Conservation (phyloP, 2,113 vertebrate species). For the Nycticorax nycticorax region DNA sequence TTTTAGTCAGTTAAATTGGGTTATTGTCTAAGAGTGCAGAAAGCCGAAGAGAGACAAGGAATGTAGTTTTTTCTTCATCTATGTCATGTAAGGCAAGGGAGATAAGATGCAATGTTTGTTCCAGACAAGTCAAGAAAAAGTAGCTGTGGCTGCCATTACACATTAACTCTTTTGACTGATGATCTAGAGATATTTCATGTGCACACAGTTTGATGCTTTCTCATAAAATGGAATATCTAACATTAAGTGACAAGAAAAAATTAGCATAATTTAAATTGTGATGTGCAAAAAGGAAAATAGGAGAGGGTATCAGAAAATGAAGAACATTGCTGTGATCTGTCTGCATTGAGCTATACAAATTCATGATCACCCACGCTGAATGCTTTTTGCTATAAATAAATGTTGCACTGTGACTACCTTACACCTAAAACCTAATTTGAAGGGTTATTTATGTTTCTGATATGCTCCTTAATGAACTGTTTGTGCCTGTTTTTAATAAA, state of each 20-base stretch:
- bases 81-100: background rate
- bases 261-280: background rate
- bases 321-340: background rate
- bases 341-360: background rate
- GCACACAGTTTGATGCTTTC: background rate
- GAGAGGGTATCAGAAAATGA: background rate
- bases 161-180: background rate
- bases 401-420: background rate
- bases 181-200: background rate
- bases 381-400: background rate
- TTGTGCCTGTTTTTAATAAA: background rate
- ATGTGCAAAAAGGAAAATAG: background rate
- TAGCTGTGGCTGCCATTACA: background rate
- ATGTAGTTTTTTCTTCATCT: background rate
- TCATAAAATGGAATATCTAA: background rate
- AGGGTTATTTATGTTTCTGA: background rate
- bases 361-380: background rate
- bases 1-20: background rate
- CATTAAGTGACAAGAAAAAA: background rate
- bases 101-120: background rate
- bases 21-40: background rate
- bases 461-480: background rate
- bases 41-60: background rate
- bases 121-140: background rate
- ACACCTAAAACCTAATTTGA: background rate